phyloP scores from a whole-genome alignment of 2,113 vertebrate genomes.

The Megaceryle torquata region DNA sequence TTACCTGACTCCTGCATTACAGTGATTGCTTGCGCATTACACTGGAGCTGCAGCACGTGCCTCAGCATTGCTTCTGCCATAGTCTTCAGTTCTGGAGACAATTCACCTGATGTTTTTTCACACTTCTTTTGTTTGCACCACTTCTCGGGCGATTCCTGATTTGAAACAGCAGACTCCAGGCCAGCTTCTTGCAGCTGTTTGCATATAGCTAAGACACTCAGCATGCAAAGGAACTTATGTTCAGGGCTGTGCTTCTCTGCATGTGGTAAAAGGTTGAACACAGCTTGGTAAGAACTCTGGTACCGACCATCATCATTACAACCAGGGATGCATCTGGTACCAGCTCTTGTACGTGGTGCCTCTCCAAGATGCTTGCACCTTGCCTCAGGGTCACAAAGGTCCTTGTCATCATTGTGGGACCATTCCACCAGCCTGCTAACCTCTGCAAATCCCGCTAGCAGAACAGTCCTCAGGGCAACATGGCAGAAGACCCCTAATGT shows the following conservation, averaged over 20 bases:
- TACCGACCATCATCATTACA: conserved; percentile 56
- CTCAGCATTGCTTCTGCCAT: conserved; percentile 85
- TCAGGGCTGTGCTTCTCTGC: conserved; percentile 73
- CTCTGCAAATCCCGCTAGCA: conserved; percentile 80
- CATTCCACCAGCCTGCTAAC: conserved; percentile 27
- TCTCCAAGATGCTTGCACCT: background rate
- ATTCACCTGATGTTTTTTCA: background rate
- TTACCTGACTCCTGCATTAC: conserved; percentile 74
- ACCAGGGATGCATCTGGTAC: conserved; percentile 21
- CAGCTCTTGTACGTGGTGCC: background rate
- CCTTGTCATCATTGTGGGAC: background rate
- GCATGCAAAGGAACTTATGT: conserved; percentile 80
- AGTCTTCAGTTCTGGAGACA: conserved; percentile 59
- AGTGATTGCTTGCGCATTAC: conserved; percentile 88
- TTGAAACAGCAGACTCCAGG: conserved; percentile 3
- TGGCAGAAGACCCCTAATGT: conserved; percentile 84
- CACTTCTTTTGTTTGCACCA: background rate
- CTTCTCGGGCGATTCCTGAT: background rate
- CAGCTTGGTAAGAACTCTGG: conserved; percentile 76
- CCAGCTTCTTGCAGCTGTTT: conserved; percentile 65
- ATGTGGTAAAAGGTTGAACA: conserved; percentile 86
- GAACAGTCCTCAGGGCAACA: conserved; percentile 81
- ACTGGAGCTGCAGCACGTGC: conserved; percentile 89
- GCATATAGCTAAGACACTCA: conserved; percentile 81
- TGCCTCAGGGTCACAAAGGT: background rate